These are phyloP conservation scores for Eolophus roseicapilla DNA, from an alignment of 2,113 vertebrate genomes.

Conservation along the genomic window DNA sequence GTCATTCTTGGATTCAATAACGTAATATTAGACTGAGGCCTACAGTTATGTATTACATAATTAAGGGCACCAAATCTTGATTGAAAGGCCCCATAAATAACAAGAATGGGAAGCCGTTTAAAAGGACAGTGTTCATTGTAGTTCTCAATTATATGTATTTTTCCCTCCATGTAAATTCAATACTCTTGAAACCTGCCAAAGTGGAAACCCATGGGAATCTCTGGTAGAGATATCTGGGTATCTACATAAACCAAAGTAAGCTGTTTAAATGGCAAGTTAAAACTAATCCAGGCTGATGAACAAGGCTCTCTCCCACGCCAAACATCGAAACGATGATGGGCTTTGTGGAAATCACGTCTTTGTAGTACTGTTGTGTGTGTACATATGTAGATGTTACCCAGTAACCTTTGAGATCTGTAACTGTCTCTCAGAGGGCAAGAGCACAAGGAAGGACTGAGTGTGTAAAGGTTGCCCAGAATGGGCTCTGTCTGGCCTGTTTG, in stretches of 20 bases:
- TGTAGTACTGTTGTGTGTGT: not conserved
- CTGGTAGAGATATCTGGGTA: not conserved
- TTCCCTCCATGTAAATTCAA: constrained; percentile 3
- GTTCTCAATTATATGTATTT: not conserved
- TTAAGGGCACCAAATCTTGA: constrained; percentile 31
- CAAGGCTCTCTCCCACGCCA: not conserved
- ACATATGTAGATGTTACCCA: not conserved
- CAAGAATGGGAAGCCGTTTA: not conserved
- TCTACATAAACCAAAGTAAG: not conserved
- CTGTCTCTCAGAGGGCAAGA: not conserved
- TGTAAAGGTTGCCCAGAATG: not conserved
- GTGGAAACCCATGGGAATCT: constrained; percentile 1
- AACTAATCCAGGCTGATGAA: not conserved
- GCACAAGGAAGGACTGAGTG: not conserved
- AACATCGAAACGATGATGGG: not conserved
- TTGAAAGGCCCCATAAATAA: constrained; percentile 44
- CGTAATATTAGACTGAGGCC: not conserved
- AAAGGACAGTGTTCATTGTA: not conserved
- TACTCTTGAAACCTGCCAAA: not conserved
- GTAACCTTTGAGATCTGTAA: not conserved
- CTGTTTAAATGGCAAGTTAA: not conserved
- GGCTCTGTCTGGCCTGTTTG: not conserved
- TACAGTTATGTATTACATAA: constrained; percentile 46
- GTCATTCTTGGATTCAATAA: constrained; percentile 44
- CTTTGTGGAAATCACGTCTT: not conserved